Conservation (phyloP, 2,113 vertebrate species). For the Acrocephalus arundinaceus region DNA sequence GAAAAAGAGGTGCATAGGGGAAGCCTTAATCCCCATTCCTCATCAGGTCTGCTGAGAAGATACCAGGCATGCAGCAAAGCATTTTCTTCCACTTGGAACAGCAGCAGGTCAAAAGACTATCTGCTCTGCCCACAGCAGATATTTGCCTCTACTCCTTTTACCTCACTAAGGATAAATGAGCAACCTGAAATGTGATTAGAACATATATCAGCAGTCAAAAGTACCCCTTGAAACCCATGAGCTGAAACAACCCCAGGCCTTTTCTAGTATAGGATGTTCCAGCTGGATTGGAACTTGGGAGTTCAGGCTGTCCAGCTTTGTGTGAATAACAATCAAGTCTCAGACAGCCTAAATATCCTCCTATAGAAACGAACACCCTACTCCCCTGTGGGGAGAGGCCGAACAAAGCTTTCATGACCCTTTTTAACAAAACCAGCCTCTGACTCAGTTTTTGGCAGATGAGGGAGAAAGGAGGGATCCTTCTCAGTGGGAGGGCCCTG, state of each 20-base stretch:
- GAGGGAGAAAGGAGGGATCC: conserved; percentile 39
- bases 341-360: conserved; percentile 3
- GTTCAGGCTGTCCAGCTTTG: background rate
- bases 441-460: conserved; percentile 41
- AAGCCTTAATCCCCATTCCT: background rate
- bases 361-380: background rate
- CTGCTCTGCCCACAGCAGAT: background rate
- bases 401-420: conserved; percentile 32
- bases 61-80: background rate
- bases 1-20: background rate
- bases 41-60: background rate
- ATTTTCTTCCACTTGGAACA: background rate
- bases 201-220: background rate
- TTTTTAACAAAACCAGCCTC: conserved; percentile 25
- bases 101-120: background rate
- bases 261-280: background rate
- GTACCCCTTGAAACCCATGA: background rate
- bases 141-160: background rate
- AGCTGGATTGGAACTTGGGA: background rate
- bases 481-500: conserved; percentile 40
- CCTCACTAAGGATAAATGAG: background rate
- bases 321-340: background rate
- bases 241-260: background rate
- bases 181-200: background rate
- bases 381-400: background rate